Evolutionary conservation across 2,797 vertebrate species (phyloP), one percentile per base, ranked within the genome.

Genomic region (Arnoldichthys spilopterus): DNA sequence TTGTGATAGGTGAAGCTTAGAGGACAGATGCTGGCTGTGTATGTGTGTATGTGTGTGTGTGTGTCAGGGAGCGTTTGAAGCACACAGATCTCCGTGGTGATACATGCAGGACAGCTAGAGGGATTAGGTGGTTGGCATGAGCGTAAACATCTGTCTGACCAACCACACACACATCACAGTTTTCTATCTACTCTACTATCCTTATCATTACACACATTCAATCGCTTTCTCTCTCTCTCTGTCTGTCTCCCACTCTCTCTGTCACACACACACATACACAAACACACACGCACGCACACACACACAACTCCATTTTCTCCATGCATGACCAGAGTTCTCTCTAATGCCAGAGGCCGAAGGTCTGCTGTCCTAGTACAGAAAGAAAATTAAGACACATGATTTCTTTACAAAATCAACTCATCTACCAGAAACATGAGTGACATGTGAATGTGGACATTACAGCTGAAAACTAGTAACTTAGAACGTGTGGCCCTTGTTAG

Each of bases 291-390:
- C 59, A 22, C 51, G 70, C 43, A 45, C 9, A 45, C 43, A 45
- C 43, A 45, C 43, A 45, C 43, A 12, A 2, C 61, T 4, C 13
- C 1, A n/a, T 20, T 22, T 45, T 64, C 22, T 20, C 70, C 68
- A 62, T 62, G 71, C 40, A 15, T 26, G 43, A 76, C 62, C 56
- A 18, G 24, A 67, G 28, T 20, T 18, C 72, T 71, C 51, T 66
- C 13, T 20, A 37, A 26, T 4, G 73, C 59, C 53, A 22, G 22
- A 67, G 68, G 54, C 62, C 30, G n/a, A 43, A 13, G 28, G 18
- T 75, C 43, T 61, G 30, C 45, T 74, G 69, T 53, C 63, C 78
- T 63, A 49, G 22, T 40, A 47, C 53, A 61, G 28, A 61, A 0
- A 6, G 22, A 45, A 59, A 30, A 69, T 32, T 64, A 67, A 58